Conservation (phyloP, 2,888 invertebrate species). For the Spisula solida region DNA sequence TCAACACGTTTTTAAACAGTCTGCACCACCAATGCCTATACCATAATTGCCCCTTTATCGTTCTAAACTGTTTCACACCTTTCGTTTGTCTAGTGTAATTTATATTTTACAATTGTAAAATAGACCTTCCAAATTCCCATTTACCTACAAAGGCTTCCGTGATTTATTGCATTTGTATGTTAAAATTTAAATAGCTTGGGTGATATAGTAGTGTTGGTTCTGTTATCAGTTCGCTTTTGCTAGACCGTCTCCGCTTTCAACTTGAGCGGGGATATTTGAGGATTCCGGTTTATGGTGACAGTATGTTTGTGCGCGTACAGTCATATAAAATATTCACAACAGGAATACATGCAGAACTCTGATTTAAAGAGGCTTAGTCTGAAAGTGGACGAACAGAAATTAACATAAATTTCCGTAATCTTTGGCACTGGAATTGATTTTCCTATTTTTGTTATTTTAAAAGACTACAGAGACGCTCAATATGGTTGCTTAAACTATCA, state of each 20-base stretch:
- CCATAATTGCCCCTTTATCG: conserved; percentile 66
- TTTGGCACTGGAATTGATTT: too few relatives aligned
- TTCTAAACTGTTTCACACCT: conserved; percentile 61
- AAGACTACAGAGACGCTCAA: too few relatives aligned
- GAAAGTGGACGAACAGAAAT: neutral
- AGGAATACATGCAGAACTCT: neutral
- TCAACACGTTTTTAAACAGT: conserved; percentile 51
- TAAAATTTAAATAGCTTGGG: conserved; percentile 59
- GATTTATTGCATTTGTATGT: conserved; percentile 67
- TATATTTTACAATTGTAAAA: conserved; percentile 61
- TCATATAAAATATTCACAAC: neutral
- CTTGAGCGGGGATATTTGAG: neutral
- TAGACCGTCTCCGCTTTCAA: conserved; percentile 31
- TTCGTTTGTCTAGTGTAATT: conserved; percentile 62
- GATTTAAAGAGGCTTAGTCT: neutral
- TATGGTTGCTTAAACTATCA: too few relatives aligned
- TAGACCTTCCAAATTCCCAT: conserved; percentile 57
- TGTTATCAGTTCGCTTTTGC: conserved; percentile 27
- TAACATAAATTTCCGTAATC: neutral
- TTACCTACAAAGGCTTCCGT: conserved; percentile 65
- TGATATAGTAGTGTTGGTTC: conserved; percentile 60
- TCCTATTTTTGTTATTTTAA: too few relatives aligned
- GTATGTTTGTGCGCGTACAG: neutral
- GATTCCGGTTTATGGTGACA: neutral
- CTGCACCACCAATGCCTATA: conserved; percentile 39